Evolutionary conservation across 2,888 invertebrate genomes (phyloP).

Genomic region (Saturnia pavonia): DNA sequence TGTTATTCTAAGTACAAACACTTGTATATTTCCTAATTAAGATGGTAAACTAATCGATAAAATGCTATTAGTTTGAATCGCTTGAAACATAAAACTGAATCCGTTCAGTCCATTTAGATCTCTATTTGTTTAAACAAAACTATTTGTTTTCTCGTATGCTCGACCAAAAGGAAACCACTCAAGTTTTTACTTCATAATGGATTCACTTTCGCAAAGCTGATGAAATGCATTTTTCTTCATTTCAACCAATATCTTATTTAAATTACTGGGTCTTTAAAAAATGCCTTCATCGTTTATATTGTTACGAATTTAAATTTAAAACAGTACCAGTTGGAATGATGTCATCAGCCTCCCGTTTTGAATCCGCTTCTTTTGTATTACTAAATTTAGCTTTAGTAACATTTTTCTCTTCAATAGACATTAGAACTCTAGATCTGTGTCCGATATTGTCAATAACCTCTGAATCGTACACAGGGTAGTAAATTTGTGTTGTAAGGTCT

Average conservation of each 20-base stretch:
- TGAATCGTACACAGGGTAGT: conserved; percentile 46
- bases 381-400: conserved; percentile 18
- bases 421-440: conserved; percentile 56
- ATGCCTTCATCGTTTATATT: not conserved
- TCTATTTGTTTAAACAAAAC: too few relatives aligned
- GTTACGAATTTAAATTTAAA: not conserved
- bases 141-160: too few relatives aligned
- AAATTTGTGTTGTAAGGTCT: conserved; percentile 24
- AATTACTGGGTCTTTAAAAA: not conserved
- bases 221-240: not conserved
- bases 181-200: too few relatives aligned
- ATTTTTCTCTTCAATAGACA: conserved; percentile 44
- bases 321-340: conserved; percentile 13
- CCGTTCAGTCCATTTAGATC: too few relatives aligned
- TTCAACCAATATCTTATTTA: not conserved
- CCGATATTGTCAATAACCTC: conserved; percentile 58
- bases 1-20: too few relatives aligned
- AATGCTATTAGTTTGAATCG: too few relatives aligned
- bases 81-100: too few relatives aligned
- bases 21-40: too few relatives aligned
- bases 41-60: too few relatives aligned
- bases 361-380: conserved; percentile 4
- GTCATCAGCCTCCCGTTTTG: not conserved
- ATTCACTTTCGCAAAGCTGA: not conserved
- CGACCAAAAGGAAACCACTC: too few relatives aligned